Evolutionary conservation across 2,113 vertebrate genomes (phyloP), one percentile per base, ranked within the genome.

Genomic region (Pandion haliaetus): DNA sequence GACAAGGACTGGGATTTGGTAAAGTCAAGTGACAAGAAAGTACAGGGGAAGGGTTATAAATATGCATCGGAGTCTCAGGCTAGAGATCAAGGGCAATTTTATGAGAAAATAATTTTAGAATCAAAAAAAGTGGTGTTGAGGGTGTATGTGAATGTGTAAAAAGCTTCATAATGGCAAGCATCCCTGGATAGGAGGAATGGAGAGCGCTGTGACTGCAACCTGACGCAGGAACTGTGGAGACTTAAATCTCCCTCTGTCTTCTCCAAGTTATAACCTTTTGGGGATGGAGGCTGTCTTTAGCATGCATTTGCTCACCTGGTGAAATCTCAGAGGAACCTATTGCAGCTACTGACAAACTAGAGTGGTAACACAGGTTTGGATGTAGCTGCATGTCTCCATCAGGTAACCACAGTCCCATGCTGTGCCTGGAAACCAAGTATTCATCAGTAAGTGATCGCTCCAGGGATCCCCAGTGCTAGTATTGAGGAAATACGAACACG

Each of bases 1-100:
- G 73, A 58, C 86, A 85, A 87, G 31, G 52, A 85, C 84, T 91
- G 45, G 38, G 23, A 86, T 72, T 90, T 90, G 83, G 78, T 93
- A 85, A 82, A 97, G 89, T 90, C 91, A 94, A 95, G 82, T 78
- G 89, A 97, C 81, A 94, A 91, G 45, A 80, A 93, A 91, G 84
- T 66, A 89, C 88, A 89, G 71, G 84, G 28, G n/a, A 96, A 47
- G 32, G 16, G 32, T 93, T 91, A 95, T 97, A 95, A 96, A 95
- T 91, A 97, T 97, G 67, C 86, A 95, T 94, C 85, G 93, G 44
- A 69, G 20, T 87, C 81, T 91, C 73, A 86, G 61, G 62, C 49
- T 91, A 47, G n/a, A 89, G 83, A 97, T 94, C 96, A 96, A 97
- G 95, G 96, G 70, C 93, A 97, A 95, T 95, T 95, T 93, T 82